Base-by-base conservation (phyloP, 1,140 invertebrate species). In the Chironomus striatipennis region DNA sequence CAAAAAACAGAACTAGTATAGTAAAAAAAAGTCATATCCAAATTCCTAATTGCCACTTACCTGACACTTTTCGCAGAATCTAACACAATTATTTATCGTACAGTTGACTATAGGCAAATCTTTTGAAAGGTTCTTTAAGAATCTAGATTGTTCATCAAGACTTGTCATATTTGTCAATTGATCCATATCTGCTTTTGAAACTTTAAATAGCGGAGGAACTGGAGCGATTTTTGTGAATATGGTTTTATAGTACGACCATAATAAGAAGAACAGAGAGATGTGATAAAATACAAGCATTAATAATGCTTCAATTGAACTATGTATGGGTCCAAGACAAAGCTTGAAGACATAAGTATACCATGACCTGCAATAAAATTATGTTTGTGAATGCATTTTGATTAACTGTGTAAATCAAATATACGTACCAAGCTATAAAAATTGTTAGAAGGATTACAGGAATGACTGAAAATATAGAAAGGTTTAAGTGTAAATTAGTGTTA, bases 231-330 rank as follows among this genome's bases (percentile, higher is more conserved):
- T 86, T 76, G 96, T 94, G 80, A 95, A 96, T 78, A 98, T 91
- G 47, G 96, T 98, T 84, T 94, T 90, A 88, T 90, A 96, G 83
- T 98, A 98, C 0, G 96, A 92, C 96, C 96, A 98, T 70, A 90
- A 81, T 18, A 70, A 21, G 15, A 82, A 76, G 83, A 98, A 96
- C 84, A 98, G 88, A 57, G 91, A 81, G 78, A 94, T 85, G 83
- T 98, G 96, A 83, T 96, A 98, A 77, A 96, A 85, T 77, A 97
- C 81, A 64, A 98, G 85, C 84, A 95, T 96, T 77, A 96, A 84
- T 77, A 86, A 83, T 82, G 86, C 84, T 76, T 87, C 84, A 67
- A 86, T 78, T 42, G 81, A 84, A 78, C 82, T 86, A 47, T 86
- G 83, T 75, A 90, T 85, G 85, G 86, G 80, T 85, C 88, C 89